phyloP scores from a whole-genome alignment of 2,113 vertebrate species.

The Galbula dea region DNA sequence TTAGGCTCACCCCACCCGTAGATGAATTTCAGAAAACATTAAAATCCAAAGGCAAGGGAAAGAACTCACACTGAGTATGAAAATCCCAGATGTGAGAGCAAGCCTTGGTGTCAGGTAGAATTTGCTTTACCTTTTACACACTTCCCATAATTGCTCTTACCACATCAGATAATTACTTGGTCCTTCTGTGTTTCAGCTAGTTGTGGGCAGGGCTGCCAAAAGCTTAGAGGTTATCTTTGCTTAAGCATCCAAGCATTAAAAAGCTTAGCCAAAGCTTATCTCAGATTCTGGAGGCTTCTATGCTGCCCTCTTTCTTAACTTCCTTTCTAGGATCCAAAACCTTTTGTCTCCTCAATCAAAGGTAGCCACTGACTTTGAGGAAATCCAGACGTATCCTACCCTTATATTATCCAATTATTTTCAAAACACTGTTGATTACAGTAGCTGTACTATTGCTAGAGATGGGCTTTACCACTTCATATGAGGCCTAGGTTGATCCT shows the following conservation, averaged over 20 bases:
- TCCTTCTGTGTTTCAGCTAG: slow-evolving; percentile 59
- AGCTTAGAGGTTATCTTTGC: slow-evolving; percentile 44
- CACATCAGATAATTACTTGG: slow-evolving; percentile 48
- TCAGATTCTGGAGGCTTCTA: slow-evolving; percentile 47
- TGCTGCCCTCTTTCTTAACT: background rate
- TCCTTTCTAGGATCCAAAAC: background rate
- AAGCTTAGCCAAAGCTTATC: slow-evolving; percentile 48
- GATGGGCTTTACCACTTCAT: background rate
- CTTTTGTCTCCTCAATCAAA: background rate
- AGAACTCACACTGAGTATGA: background rate
- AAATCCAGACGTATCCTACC: background rate
- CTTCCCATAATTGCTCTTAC: slow-evolving; percentile 53
- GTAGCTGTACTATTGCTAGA: background rate
- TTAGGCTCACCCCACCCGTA: background rate
- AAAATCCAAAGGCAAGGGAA: background rate
- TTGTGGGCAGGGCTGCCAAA: slow-evolving; percentile 37
- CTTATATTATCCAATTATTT: background rate
- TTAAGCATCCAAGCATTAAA: slow-evolving; percentile 32
- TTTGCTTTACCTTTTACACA: slow-evolving; percentile 52
- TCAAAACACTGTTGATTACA: background rate
- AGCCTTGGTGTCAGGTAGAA: slow-evolving; percentile 16
- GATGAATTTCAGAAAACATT: background rate
- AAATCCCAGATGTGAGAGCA: background rate
- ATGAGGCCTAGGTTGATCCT: background rate
- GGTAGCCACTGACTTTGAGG: background rate